phyloP scores from a whole-genome alignment of 2,888 invertebrate genomes.

The Hypercompe scribonia region DNA sequence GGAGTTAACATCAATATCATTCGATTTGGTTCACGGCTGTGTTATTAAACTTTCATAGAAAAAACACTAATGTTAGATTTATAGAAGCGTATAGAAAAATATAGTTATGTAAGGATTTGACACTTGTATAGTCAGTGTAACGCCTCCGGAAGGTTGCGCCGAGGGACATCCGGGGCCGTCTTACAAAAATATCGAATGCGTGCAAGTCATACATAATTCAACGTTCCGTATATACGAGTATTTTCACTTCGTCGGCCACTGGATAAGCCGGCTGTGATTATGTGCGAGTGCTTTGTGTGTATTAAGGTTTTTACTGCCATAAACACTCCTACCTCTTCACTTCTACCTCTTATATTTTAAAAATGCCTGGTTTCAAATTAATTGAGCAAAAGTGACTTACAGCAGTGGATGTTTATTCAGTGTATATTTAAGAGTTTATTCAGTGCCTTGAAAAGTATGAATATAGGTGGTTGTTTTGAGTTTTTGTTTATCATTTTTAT shows the following conservation, averaged over 20 bases:
- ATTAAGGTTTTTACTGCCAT: slow-evolving; percentile 3
- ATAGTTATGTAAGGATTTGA: slow-evolving; percentile 18
- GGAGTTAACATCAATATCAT: too few relatives aligned
- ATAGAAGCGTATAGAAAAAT: slow-evolving; percentile 17
- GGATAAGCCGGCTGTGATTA: slow-evolving; percentile 41
- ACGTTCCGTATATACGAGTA: slow-evolving; percentile 46
- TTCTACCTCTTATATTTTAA: background rate
- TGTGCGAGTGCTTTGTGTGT: slow-evolving; percentile 25
- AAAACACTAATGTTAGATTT: slow-evolving; percentile 2
- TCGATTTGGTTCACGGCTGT: background rate
- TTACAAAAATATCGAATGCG: slow-evolving; percentile 53
- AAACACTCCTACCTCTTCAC: too few relatives aligned
- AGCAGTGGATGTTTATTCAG: background rate
- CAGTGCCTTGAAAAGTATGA: background rate
- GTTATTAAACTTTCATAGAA: background rate
- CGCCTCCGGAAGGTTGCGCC: slow-evolving; percentile 55
- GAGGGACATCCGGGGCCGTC: slow-evolving; percentile 59
- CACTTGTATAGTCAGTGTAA: slow-evolving; percentile 46
- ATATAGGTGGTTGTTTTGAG: background rate
- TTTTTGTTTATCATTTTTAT: background rate
- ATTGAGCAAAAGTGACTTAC: background rate
- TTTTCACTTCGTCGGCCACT: slow-evolving; percentile 44
- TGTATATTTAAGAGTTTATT: background rate
- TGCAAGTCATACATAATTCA: slow-evolving; percentile 53
- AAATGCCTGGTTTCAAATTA: background rate